Conservation (phyloP, 2,797 vertebrate species). For the Melanogrammus aeglefinus region DNA sequence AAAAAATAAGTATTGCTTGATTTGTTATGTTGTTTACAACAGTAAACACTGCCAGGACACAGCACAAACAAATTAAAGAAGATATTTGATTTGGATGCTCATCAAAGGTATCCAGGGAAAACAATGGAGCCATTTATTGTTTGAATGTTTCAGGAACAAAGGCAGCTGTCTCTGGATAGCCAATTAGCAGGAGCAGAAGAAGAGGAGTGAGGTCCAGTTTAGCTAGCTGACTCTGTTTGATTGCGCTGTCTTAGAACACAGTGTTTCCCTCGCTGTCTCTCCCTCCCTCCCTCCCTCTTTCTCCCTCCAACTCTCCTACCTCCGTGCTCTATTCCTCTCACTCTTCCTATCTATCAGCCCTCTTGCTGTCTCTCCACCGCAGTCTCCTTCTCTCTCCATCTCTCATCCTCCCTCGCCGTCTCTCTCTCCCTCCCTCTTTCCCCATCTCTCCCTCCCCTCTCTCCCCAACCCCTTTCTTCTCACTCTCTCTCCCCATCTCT, state of each 20-base stretch:
- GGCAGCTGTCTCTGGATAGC: constrained; percentile 62
- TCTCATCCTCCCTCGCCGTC: not conserved
- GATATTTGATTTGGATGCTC: constrained; percentile 47
- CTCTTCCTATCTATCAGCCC: not conserved
- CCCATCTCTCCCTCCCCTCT: constrained; percentile 17
- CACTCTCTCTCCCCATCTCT: constrained; percentile 11
- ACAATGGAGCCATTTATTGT: constrained; percentile 58
- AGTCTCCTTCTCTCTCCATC: constrained; percentile 20
- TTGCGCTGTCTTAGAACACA: constrained; percentile 18
- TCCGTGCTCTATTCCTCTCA: not conserved
- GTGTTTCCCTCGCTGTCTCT: not conserved
- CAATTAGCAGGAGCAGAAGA: constrained; percentile 65
- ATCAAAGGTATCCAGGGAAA: constrained; percentile 56
- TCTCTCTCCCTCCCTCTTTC: constrained; percentile 13
- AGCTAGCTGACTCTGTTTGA: constrained; percentile 42
- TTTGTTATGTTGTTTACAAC: constrained; percentile 52
- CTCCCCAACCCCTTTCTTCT: constrained; percentile 8
- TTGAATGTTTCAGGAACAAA: constrained; percentile 62
- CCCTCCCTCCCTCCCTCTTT: not conserved
- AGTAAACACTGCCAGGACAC: constrained; percentile 41
- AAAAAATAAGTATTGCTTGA: constrained; percentile 23
- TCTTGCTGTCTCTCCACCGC: constrained; percentile 30
- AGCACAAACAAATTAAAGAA: constrained; percentile 57
- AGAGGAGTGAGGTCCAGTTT: constrained; percentile 50
- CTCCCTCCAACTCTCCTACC: not conserved